Conservation (phyloP, 2,888 invertebrate species). For the Polylopha cassiicola region DNA sequence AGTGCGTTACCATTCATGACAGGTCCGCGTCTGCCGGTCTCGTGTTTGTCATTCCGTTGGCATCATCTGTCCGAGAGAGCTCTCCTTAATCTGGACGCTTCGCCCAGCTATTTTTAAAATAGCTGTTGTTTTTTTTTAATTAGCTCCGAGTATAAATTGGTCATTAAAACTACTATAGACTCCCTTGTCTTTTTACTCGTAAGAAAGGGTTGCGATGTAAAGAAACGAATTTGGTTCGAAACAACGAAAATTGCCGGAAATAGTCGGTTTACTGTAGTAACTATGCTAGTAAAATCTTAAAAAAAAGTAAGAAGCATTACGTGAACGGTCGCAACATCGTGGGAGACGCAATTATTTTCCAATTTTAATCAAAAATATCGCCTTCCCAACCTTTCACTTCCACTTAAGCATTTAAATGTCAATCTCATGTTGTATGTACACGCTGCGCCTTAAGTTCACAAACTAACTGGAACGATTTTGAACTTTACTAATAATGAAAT, state of each 20-base stretch:
- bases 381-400: slow-evolving; percentile 73
- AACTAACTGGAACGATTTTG: slow-evolving; percentile 25
- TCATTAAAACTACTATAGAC: slow-evolving; percentile 8
- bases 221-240: slow-evolving; percentile 7
- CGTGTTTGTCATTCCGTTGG: slow-evolving; percentile 5
- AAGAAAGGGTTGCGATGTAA: slow-evolving; percentile 22
- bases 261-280: slow-evolving; percentile 54
- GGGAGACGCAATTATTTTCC: slow-evolving; percentile 77
- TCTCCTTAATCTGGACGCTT: slow-evolving; percentile 28
- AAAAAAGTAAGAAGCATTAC: slow-evolving; percentile 50
- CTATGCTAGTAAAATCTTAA: slow-evolving; percentile 56
- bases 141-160: slow-evolving; percentile 35
- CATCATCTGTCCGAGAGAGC: slow-evolving; percentile 20
- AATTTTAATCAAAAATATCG: slow-evolving; percentile 77
- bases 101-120: slow-evolving; percentile 36
- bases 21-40: slow-evolving; percentile 25
- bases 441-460: slow-evolving; percentile 47
- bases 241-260: slow-evolving; percentile 45
- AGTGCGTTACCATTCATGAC: slow-evolving; percentile 28
- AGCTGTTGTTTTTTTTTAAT: slow-evolving; percentile 34
- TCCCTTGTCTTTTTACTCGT: slow-evolving; percentile 25
- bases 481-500: too few species aligned
- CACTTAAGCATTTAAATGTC: slow-evolving; percentile 76
- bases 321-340: slow-evolving; percentile 54
- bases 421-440: slow-evolving; percentile 55